Evolutionary conservation across 2,113 vertebrate species (phyloP).

Genomic region (Proteles cristata): DNA sequence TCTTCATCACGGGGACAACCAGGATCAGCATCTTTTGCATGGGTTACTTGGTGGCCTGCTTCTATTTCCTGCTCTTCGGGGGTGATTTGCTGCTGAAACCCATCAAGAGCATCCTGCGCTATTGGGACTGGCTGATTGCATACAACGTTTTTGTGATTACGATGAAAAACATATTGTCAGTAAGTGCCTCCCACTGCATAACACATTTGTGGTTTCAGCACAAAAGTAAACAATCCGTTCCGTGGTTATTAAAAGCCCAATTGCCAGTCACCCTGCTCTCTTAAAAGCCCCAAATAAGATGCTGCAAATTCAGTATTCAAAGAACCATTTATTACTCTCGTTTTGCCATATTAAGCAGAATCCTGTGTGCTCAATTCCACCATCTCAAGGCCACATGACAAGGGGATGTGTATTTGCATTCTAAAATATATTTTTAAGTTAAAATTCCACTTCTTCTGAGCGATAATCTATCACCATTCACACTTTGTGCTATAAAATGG

Average conservation of each 20-base stretch:
- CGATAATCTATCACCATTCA: neutral
- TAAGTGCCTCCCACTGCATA: conserved; percentile 78
- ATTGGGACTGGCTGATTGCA: conserved; percentile 99
- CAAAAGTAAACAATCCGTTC: neutral
- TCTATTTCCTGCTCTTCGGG: conserved; percentile 99
- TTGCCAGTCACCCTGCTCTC: neutral
- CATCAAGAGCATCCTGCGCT: conserved; percentile 96
- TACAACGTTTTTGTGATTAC: conserved; percentile 99
- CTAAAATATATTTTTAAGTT: conserved; percentile 49
- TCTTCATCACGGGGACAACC: conserved; percentile 98
- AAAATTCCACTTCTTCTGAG: neutral
- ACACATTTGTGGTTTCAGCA: neutral
- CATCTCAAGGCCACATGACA: conserved; percentile 24
- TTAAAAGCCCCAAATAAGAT: conserved; percentile 6
- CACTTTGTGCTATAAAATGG: neutral
- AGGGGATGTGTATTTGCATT: neutral
- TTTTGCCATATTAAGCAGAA: neutral
- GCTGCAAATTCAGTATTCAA: neutral
- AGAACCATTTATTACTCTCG: neutral
- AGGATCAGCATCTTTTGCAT: conserved; percentile 99
- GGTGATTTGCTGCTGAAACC: conserved; percentile 96
- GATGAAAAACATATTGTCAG: conserved; percentile 98
- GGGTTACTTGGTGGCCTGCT: conserved; percentile 98
- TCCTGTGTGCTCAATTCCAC: accelerated
- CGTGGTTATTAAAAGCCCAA: conserved; percentile 57